Conservation (phyloP, 2,113 vertebrate genomes). For the Psittacus erithacus region DNA sequence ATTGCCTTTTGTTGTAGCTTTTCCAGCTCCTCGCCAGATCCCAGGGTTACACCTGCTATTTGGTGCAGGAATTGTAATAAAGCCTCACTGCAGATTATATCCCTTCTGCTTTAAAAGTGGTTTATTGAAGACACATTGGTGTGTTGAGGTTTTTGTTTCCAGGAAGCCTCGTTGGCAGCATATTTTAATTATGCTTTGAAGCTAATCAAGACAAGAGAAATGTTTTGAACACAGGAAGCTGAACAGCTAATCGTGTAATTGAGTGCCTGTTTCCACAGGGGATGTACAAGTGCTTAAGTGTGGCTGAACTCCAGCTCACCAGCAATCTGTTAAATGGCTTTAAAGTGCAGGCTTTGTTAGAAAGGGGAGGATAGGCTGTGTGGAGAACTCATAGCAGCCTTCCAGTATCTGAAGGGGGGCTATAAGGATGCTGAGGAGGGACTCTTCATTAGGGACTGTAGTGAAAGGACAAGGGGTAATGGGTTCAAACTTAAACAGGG, state of each 20-base stretch:
- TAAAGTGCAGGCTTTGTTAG: neutral
- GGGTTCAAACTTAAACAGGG: no score
- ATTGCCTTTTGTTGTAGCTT: neutral
- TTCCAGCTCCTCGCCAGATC: neutral
- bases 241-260: neutral
- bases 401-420: no score
- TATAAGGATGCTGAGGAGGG: no score
- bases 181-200: neutral
- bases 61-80: neutral
- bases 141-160: neutral
- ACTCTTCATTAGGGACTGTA: no score
- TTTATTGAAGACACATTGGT: neutral
- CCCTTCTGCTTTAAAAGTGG: neutral
- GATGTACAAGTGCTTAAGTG: neutral
- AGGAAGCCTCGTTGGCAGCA: constrained; percentile 2
- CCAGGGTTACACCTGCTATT: neutral
- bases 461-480: no score
- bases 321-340: neutral
- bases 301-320: neutral
- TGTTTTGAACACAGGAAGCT: neutral
- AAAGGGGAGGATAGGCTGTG: neutral
- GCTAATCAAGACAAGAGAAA: constrained; percentile 16
- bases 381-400: no score
- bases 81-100: neutral
- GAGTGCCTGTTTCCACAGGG: neutral